Evolutionary conservation across 2,888 invertebrate genomes (phyloP).

Genomic region (Lamproptera curius): DNA sequence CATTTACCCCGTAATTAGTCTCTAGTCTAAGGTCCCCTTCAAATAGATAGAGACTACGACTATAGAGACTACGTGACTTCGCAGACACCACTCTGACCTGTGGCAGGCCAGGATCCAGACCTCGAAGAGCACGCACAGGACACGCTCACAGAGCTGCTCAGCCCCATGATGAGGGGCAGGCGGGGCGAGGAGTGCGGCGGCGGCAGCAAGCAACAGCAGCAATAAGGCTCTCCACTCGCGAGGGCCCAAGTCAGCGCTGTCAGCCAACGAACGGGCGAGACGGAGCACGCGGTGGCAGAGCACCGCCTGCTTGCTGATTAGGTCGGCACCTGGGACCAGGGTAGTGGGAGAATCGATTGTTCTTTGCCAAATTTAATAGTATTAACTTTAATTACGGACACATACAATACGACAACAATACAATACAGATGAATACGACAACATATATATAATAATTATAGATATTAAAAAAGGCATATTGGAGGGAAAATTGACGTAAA

Average conservation of each 20-base stretch:
- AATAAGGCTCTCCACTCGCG: constrained; percentile 95
- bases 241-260: constrained; percentile 80
- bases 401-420: too few species aligned
- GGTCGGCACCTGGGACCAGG: constrained; percentile 93
- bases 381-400: too few species aligned
- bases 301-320: constrained; percentile 95
- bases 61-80: neutral
- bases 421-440: too few species aligned
- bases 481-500: too few species aligned
- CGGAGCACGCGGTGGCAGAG: constrained; percentile 94
- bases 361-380: too few species aligned
- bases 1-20: too few species aligned
- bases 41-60: too few species aligned
- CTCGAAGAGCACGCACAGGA: constrained; percentile 95
- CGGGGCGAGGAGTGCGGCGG: constrained; percentile 94
- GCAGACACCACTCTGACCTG: constrained; percentile 46
- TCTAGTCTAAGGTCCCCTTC: too few species aligned
- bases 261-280: constrained; percentile 85
- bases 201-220: constrained; percentile 91
- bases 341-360: too few species aligned
- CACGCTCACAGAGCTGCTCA: constrained; percentile 95
- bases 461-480: too few species aligned
- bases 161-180: constrained; percentile 96
- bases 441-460: too few species aligned
- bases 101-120: constrained; percentile 81